Evolutionary conservation across 2,888 invertebrate genomes (phyloP), one percentile per base, ranked within the genome.

Genomic region (Serrognathus titanus): DNA sequence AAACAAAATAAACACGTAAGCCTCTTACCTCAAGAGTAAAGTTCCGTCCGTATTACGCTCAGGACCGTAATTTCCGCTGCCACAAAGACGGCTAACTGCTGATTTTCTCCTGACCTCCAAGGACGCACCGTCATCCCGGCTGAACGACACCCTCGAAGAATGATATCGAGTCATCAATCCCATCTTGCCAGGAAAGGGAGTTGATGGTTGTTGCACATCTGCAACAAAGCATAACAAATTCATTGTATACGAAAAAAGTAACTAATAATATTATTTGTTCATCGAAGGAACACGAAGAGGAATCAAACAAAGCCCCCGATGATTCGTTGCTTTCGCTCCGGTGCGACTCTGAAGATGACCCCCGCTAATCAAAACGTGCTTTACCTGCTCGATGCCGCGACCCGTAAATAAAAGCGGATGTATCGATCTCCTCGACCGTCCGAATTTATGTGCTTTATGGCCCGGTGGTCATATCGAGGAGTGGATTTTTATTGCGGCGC

Each of bases 1-100:
- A 8, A 20, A 48, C 1, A 35, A 35, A 24, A 12, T 48, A 50
- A 13, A 12, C 10, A 13, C 31, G 16, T 16, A 16, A 16, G 16
- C 6, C 16, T 11, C 41, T 75, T 64, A 87, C 87, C 86, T 83
- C 24, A 88, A 78, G 13, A 83, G 79, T 10, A 85, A 76, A 5
- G 81, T 81, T 10, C 87, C 86, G 72, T 87, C 82, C 3, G 80
- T 74, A 3, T 81, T 75, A 40, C 81, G 75, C 66, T 83, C 82
- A 16, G 81, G 78, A 12, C 81, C 82, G 56, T 73, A 75, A 61
- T 67, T 74, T 12, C 73, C 73, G 13, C 66, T 63, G 9, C 73
- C 71, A 57, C 77, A 77, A 9, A 78, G 63, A 51, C 74, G 66
- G 55, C 76, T 77, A 47, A 75, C 71, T 7, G 78, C 77, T 13